Evolutionary conservation across 2,113 vertebrate genomes (phyloP).

Genomic region (Onychostruthus taczanowskii): DNA sequence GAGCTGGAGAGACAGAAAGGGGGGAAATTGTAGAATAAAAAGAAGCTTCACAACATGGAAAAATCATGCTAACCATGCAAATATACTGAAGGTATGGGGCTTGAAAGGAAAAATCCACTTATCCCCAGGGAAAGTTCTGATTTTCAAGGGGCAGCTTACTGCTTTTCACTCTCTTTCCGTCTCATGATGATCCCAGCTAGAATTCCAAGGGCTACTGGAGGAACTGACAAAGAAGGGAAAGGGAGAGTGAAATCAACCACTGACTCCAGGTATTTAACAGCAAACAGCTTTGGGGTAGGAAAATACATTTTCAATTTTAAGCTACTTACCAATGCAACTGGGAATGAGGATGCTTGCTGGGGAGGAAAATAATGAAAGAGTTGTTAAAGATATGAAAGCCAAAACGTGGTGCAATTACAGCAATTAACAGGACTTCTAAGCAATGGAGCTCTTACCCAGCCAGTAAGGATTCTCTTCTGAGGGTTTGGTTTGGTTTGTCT

Average conservation of each 20-base stretch:
- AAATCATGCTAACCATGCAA: rapidly evolving
- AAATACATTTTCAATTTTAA: background rate
- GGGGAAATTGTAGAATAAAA: background rate
- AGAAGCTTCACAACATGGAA: background rate
- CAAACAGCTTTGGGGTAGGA: background rate
- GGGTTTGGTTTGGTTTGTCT: background rate
- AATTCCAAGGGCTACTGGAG: background rate
- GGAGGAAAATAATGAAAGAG: background rate
- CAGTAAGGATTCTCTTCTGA: background rate
- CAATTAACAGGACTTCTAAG: background rate
- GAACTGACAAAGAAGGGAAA: background rate
- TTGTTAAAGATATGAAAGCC: background rate
- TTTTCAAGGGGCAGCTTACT: background rate
- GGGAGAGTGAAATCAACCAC: background rate
- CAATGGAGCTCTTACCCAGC: background rate
- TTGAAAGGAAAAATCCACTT: background rate
- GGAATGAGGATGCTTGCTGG: background rate
- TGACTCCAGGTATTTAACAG: background rate
- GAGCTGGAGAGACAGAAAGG: background rate
- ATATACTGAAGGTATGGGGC: background rate
- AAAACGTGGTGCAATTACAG: background rate
- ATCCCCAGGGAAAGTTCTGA: background rate
- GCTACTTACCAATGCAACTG: background rate
- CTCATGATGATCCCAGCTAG: background rate
- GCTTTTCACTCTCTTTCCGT: background rate